These are phyloP conservation scores for Drosophila mayaguana DNA, from an alignment of 2,888 invertebrate genomes.

Conservation along the genomic window DNA sequence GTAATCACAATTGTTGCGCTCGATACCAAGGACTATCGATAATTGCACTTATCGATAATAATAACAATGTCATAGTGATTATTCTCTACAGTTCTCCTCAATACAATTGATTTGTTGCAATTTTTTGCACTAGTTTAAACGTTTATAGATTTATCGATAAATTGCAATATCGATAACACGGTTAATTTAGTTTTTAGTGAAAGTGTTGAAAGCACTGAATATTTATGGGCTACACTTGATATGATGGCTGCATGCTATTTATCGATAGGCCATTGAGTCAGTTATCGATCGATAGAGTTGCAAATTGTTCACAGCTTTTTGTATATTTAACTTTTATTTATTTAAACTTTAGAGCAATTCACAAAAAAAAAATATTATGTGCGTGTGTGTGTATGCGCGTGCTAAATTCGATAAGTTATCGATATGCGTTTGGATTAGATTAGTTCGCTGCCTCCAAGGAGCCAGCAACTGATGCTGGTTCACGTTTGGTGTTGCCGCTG, in stretches of 20 bases:
- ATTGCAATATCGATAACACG: not conserved
- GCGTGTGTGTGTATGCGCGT: constrained; percentile 23
- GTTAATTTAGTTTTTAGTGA: not conserved
- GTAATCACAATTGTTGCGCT: not conserved
- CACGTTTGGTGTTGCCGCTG: constrained; percentile 26
- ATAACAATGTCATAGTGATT: not conserved
- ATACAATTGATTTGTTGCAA: not conserved
- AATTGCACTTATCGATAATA: constrained; percentile 1
- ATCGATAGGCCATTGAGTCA: not conserved
- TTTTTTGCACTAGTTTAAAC: too few species aligned
- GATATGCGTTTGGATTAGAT: constrained; percentile 30
- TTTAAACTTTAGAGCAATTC: constrained; percentile 34
- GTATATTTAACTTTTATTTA: constrained; percentile 35
- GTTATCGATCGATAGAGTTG: constrained; percentile 7
- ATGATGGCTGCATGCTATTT: too few species aligned
- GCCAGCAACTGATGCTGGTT: constrained; percentile 17
- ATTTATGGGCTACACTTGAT: not conserved
- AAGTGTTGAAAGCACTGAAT: not conserved
- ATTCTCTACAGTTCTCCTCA: too few species aligned
- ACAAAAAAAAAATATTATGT: constrained; percentile 51
- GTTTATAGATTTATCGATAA: not conserved
- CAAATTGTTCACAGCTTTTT: constrained; percentile 6
- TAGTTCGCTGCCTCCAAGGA: constrained; percentile 24
- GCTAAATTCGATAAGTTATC: constrained; percentile 64
- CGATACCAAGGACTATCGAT: not conserved